These are phyloP conservation scores for Marasmarcha lunaedactyla DNA, from an alignment of 2,888 invertebrate species.

Conservation along the genomic window DNA sequence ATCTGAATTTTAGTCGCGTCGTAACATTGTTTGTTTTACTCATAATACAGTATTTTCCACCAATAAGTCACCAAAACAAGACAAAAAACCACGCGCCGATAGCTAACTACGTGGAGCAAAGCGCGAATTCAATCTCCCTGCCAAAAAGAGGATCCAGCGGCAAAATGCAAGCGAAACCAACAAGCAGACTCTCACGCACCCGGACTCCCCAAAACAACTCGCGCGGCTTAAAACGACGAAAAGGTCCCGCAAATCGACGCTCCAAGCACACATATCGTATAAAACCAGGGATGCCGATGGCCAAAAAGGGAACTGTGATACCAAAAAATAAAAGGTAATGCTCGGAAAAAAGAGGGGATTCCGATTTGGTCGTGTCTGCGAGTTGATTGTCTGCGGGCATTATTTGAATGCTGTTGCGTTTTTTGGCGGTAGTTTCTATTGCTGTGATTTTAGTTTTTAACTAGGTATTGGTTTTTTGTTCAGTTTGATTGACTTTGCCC, in stretches of 20 bases:
- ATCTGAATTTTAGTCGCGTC: no score
- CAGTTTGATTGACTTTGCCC: no score
- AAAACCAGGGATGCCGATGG: conserved; percentile 60
- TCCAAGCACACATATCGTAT: conserved; percentile 48
- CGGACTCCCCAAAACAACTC: conserved; percentile 64
- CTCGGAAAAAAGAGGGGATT: conserved; percentile 43
- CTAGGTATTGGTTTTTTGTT: no score
- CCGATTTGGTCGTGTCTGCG: background rate
- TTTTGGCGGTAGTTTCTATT: conserved; percentile 25
- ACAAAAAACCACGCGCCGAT: conserved; percentile 25
- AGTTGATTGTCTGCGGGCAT: conserved; percentile 15
- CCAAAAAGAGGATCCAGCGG: conserved; percentile 46
- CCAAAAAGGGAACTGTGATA: conserved; percentile 66
- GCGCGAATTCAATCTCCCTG: conserved; percentile 62
- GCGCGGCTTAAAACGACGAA: conserved; percentile 44
- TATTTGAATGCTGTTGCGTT: conserved; percentile 25
- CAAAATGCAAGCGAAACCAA: conserved; percentile 49
- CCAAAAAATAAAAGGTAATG: conserved; percentile 67
- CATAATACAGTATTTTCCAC: no score
- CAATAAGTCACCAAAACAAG: no score
- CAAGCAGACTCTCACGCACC: conserved; percentile 48
- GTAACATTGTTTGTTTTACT: no score
- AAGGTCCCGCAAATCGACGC: conserved; percentile 63
- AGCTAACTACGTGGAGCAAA: conserved; percentile 62
- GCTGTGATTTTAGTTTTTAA: background rate